These are phyloP conservation scores for Liolophura sinensis DNA, from an alignment of 1,140 invertebrate genomes.

Conservation along the genomic window DNA sequence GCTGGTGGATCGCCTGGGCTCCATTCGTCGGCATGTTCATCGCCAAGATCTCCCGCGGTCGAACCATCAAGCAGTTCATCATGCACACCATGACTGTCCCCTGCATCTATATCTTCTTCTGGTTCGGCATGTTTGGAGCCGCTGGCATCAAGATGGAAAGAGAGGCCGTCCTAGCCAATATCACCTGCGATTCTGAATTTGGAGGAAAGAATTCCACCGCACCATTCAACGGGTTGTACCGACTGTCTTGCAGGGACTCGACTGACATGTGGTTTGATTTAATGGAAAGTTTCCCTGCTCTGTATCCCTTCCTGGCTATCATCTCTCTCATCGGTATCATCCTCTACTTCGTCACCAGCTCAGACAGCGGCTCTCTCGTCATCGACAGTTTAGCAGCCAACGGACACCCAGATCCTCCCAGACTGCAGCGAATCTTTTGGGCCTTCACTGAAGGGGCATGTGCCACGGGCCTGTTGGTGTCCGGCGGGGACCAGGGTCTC, in stretches of 20 bases:
- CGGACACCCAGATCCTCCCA: too few species aligned
- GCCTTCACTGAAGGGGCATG: neutral
- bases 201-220: neutral
- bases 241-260: too few species aligned
- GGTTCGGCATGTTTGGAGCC: conserved; percentile 5
- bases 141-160: conserved; percentile 5
- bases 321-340: too few species aligned
- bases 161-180: neutral
- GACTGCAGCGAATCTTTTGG: neutral
- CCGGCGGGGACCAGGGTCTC: neutral
- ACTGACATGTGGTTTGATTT: too few species aligned
- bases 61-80: conserved; percentile 8
- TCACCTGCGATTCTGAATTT: neutral
- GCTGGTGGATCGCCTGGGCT: conserved; percentile 8
- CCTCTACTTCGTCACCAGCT: too few species aligned
- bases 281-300: too few species aligned
- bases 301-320: too few species aligned
- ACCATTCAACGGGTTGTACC: too few species aligned
- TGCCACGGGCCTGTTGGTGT: neutral
- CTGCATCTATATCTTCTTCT: neutral
- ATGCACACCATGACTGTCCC: neutral
- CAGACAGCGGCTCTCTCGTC: too few species aligned
- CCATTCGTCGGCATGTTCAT: conserved; percentile 11
- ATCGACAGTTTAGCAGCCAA: too few species aligned
- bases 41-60: conserved; percentile 8